These are phyloP conservation scores for Phaonia tiefii DNA, from an alignment of 2,888 invertebrate genomes.

Conservation along the genomic window DNA sequence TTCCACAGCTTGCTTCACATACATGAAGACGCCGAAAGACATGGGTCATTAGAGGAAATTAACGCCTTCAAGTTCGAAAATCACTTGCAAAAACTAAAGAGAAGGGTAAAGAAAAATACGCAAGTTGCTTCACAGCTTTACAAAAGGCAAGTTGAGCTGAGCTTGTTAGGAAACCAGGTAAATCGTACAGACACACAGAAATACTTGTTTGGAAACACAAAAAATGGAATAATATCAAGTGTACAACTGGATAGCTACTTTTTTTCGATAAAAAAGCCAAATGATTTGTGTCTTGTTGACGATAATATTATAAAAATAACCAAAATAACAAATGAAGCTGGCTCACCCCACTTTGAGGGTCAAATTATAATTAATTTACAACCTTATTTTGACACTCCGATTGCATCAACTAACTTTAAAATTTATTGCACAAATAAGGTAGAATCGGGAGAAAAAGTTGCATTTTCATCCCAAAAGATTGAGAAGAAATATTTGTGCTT, in stretches of 20 bases:
- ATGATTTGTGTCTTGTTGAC: conserved; percentile 21
- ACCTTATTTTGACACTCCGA: too few species aligned
- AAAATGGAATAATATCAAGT: conserved; percentile 45
- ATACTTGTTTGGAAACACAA: conserved; percentile 16
- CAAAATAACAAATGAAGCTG: background rate
- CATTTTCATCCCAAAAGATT: too few species aligned
- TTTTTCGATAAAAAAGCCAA: conserved; percentile 32
- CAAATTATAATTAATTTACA: conserved; percentile 46
- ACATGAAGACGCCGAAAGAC: conserved; percentile 56
- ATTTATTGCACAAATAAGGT: conserved; percentile 53
- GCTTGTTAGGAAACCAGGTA: conserved; percentile 9
- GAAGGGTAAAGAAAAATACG: conserved; percentile 41
- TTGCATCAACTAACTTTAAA: conserved; percentile 48
- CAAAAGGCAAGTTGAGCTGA: conserved; percentile 15
- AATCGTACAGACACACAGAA: too few species aligned
- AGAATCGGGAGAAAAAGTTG: conserved; percentile 22
- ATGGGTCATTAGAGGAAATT: conserved; percentile 58
- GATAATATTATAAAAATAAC: conserved; percentile 32
- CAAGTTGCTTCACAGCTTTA: conserved; percentile 40
- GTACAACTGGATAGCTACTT: conserved; percentile 18
- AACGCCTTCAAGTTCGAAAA: conserved; percentile 63
- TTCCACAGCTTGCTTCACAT: conserved; percentile 57
- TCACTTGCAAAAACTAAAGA: conserved; percentile 54
- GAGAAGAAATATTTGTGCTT: too few species aligned
- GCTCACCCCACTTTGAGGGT: conserved; percentile 28